Base-by-base conservation (phyloP, 2,797 vertebrate genomes). In the Vespertilio murinus region DNA sequence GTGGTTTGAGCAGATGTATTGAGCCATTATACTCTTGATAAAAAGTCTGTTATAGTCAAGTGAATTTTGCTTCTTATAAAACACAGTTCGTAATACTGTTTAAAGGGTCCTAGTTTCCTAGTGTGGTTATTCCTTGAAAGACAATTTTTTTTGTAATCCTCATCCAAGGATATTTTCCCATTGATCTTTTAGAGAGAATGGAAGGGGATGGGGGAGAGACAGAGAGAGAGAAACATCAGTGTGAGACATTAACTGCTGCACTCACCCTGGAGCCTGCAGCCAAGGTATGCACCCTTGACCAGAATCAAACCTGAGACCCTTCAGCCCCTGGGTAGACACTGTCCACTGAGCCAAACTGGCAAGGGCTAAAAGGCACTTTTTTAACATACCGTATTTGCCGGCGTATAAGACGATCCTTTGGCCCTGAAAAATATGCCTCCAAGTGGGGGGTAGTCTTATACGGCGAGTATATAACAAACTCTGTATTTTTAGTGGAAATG, bases 91-190 rank as follows among this genome's bases (percentile, higher is more conserved):
- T 94, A 67, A 54, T 86, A 67, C 25, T 71, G 45, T 67, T 93
- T 77, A 35, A 79, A 75, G n/a, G 80, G 49, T 65, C 10, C 28
- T 92, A 49, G 35, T 85, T 81, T 91, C 10, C 35, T 88, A 81
- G 4, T 92, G 20, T 92, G 71, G 65, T 73, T 90, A 74, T 16
- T 14, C n/a, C 23, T 73, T 96, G 54, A 82, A 91, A 85, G 78
- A 40, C 28, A 30, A 12, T 61, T 61, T 61, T 30, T 69, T 54
- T 5, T 7, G 13, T 64, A n/a, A 64, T n/a, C 61, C 30, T 64
- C 61, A 64, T n/a, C 7, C 1, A 6, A 64, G 61, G 14, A 64
- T n/a, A 64, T 64, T 64, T 64, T 64, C 30, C 59, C 30, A n/a
- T 64, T 64, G 30, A 64, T 64, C 59, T 64, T n/a, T 64, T n/a